Conservation (phyloP, 2,888 invertebrate species). For the Maniola hyperantus region DNA sequence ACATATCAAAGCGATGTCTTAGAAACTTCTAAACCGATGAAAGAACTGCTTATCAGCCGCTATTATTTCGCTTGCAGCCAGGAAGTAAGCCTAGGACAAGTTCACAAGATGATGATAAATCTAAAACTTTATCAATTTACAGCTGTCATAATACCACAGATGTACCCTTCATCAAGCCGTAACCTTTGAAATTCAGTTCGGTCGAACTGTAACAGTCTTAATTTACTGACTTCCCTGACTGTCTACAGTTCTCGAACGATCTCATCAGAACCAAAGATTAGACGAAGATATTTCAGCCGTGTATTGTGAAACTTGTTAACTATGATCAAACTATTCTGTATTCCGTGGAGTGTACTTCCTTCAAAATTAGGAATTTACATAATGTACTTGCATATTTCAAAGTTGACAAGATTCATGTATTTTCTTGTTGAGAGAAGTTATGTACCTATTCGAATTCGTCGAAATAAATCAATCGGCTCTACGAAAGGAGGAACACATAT, state of each 20-base stretch:
- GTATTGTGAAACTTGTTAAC: constrained; percentile 22
- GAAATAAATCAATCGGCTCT: too few relatives aligned
- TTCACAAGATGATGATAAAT: not conserved
- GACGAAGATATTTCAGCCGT: constrained; percentile 17
- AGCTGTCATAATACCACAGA: constrained; percentile 1
- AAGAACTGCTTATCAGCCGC: not conserved
- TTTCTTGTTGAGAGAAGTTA: too few relatives aligned
- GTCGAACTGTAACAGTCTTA: constrained; percentile 11
- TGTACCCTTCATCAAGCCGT: constrained; percentile 1
- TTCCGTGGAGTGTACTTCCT: not conserved
- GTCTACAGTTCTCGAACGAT: constrained; percentile 31
- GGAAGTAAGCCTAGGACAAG: constrained; percentile 14
- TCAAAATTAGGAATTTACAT: too few relatives aligned
- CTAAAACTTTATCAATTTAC: constrained; percentile 17
- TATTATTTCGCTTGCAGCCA: not conserved
- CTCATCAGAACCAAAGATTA: constrained; percentile 34
- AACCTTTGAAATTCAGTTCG: constrained; percentile 20
- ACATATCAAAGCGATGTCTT: not conserved
- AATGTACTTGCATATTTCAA: too few relatives aligned
- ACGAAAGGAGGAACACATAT: too few relatives aligned
- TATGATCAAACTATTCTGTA: constrained; percentile 19
- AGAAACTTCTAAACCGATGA: not conserved
- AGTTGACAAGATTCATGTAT: too few relatives aligned
- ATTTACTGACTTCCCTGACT: constrained; percentile 8
- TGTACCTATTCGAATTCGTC: too few relatives aligned